Base-by-base conservation (phyloP, 2,113 vertebrate species). In the Hippocampus mohnikei region DNA sequence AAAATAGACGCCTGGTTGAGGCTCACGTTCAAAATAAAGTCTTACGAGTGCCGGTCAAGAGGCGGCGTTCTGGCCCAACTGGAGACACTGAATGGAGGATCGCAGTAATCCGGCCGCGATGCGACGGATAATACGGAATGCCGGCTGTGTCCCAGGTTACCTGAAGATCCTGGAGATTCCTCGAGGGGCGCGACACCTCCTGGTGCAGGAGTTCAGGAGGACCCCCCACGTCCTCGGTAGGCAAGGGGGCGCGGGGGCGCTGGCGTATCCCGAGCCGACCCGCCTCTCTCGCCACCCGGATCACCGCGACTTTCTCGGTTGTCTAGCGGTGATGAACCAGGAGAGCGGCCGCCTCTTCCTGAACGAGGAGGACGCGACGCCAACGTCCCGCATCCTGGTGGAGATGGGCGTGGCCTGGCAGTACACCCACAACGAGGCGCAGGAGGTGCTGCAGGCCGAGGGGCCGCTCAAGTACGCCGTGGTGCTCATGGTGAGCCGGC, bases 121-220 rank as follows among this genome's bases (percentile, higher is more conserved):
- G 42, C 5, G 12, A 44, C 42, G 3, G 15, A 44, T 13, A 44
- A 44, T 21, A 13, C 1, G 50, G n/a, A 8, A 66, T 7, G 62
- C 33, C 46, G 37, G 21, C 5, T 20, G 20, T 81, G 40, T 25
- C 21, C 63, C 72, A 99, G 96, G 95, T 61, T 95, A 95, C 67
- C 77, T 98, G 75, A 98, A 96, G 91, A 98, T 99, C 90, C 93
- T 99, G 84, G 96, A 98, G 89, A 96, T 99, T 77, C 96, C 97
- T 3, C 87, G 90, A 78, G 96, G 96, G 83, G 96, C 96, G 0
- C 91, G 95, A 63, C 97, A 97, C 74, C 91, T 99, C 61, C 91
- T 95, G 66, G 92, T 99, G 83, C 95, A 95, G 72, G 96, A 98
- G 87, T 92, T 93, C 25, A 95, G 92, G 15, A 79, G 91, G 55